phyloP scores from a whole-genome alignment of 2,888 invertebrate genomes.

The Ischnura elegans region DNA sequence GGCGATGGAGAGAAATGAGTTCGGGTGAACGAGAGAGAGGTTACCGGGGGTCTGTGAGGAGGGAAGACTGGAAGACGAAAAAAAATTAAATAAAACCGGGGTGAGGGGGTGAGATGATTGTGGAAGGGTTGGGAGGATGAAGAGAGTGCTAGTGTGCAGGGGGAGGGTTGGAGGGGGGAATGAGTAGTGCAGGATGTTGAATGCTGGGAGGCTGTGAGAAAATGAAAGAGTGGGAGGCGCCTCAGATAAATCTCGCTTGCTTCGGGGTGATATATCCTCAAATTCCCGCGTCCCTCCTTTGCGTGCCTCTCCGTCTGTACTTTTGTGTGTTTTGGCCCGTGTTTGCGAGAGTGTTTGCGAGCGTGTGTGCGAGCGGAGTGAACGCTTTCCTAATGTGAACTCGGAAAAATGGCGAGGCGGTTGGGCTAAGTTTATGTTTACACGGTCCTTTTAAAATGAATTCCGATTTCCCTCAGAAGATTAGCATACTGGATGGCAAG shows the following conservation, averaged over 20 bases:
- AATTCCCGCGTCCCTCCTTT: conserved; percentile 46
- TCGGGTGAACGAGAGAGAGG: conserved; percentile 22
- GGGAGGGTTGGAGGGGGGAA: neutral
- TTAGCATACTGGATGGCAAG: neutral
- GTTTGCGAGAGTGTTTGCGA: too few relatives aligned
- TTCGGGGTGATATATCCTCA: conserved; percentile 54
- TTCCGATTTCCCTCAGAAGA: neutral
- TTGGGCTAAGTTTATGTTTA: conserved; percentile 24
- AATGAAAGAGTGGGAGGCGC: conserved; percentile 49
- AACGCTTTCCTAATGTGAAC: conserved; percentile 36
- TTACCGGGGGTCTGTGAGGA: neutral
- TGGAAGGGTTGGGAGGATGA: neutral
- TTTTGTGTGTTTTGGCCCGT: neutral
- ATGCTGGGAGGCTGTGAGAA: conserved; percentile 39
- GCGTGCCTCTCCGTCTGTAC: neutral
- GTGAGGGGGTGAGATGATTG: too few relatives aligned
- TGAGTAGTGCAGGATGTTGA: neutral
- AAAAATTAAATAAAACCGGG: conserved; percentile 12
- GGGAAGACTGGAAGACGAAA: conserved; percentile 39
- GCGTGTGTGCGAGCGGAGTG: neutral
- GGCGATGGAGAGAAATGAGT: conserved; percentile 48
- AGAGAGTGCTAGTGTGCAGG: neutral
- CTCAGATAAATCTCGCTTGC: conserved; percentile 64
- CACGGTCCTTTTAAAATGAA: conserved; percentile 36
- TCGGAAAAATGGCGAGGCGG: conserved; percentile 36